Evolutionary conservation across 2,888 invertebrate species (phyloP), one percentile per base, ranked within the genome.

Genomic region (Cyrtodaria siliqua): DNA sequence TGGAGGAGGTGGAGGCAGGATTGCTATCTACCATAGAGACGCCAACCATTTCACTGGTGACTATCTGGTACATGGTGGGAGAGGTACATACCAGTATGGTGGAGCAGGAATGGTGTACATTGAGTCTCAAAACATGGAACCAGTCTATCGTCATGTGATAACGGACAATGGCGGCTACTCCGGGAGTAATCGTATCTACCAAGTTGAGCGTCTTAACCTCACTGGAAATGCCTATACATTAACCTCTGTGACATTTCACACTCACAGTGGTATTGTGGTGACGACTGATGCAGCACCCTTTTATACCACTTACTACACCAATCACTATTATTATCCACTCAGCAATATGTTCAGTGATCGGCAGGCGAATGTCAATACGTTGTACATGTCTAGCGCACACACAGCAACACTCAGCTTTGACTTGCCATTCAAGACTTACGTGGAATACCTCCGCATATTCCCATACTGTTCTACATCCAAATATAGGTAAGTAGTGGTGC

Each of bases 1-100:
- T 12, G 88, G 87, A 26, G 89, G 89, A 12, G 85, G 69, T 24
- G 89, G 89, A 49, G 89, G 89, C 16, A 78, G 89, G 9, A 83
- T 88, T n/a, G 87, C 89, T 12, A 59, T 88, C 18, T 88, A 87
- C 64, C 86, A 89, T 80, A 75, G 49, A 1, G 79, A 78, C 20
- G 52, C 79, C 33, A 83, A 89, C 62, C 81, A 85, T 62, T 89
- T 82, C 52, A 83, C 83, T 24, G 89, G 89, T 14, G 72, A 84
- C 2, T 79, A 80, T 49, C 69, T 80, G 1, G 67, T 86, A 20
- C 67, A 83, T 63, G 89, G 89, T 29, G 89, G 88, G 0, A 57
- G 66, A 16, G 86, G 86, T 0, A 9, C 53, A 0, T 64, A 62
- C 29, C 80, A 79, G 20, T 71, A 81, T 70, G 89, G 85, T 6